Conservation (phyloP, 2,797 vertebrate species). For the Leucoraja ocellata region DNA sequence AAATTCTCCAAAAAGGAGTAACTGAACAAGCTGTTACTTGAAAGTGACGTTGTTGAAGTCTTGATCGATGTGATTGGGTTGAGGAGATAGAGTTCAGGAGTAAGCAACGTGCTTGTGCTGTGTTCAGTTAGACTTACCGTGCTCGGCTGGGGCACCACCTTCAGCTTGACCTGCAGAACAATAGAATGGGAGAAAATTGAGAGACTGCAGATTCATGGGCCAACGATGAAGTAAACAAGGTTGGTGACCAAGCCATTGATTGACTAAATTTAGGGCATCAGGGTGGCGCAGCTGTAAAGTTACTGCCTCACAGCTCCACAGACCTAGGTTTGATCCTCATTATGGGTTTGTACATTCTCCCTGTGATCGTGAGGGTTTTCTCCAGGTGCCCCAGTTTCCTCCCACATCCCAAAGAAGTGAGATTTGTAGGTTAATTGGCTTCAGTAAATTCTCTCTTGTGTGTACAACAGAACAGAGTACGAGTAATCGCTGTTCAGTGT, state of each 20-base stretch:
- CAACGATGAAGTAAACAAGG: background rate
- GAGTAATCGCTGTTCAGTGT: too few relatives aligned
- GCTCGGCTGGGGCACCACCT: constrained; percentile 46
- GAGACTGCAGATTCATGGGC: background rate
- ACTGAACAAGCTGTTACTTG: background rate
- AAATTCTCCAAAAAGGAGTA: background rate
- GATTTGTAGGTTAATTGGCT: too few relatives aligned
- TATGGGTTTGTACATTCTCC: too few relatives aligned
- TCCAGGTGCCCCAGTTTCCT: too few relatives aligned
- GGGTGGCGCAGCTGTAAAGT: background rate
- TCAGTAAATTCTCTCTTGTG: too few relatives aligned
- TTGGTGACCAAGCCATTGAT: too few relatives aligned
- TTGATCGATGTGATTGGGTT: background rate
- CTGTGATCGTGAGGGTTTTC: too few relatives aligned
- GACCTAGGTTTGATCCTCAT: too few relatives aligned
- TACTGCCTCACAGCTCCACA: background rate
- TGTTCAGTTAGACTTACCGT: constrained; percentile 49
- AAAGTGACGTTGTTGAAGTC: background rate
- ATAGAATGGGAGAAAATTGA: constrained; percentile 44
- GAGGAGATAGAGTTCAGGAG: background rate
- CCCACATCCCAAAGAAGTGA: too few relatives aligned
- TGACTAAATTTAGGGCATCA: background rate
- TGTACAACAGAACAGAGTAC: too few relatives aligned
- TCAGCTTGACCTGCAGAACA: constrained; percentile 54
- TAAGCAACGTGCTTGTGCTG: background rate